phyloP scores from a whole-genome alignment of 2,888 invertebrate genomes.

The Poecilus cupreus region DNA sequence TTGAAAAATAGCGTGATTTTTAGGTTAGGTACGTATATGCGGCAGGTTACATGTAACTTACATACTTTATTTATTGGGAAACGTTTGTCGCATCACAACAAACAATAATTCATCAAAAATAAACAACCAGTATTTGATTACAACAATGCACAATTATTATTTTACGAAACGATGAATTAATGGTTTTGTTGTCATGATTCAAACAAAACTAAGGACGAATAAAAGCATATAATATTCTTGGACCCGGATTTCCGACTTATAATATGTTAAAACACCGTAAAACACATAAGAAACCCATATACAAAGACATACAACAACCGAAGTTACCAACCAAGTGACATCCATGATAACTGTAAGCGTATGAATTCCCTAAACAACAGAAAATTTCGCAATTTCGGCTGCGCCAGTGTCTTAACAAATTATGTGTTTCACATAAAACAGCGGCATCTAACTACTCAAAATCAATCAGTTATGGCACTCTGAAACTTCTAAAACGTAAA shows the following conservation, averaged over 20 bases:
- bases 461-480: slow-evolving; percentile 6
- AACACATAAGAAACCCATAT: background rate
- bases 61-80: background rate
- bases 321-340: background rate
- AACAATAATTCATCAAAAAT: too few species aligned
- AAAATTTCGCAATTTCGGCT: background rate
- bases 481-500: background rate
- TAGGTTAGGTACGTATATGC: slow-evolving; percentile 68
- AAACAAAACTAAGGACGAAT: background rate
- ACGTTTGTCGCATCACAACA: slow-evolving; percentile 1
- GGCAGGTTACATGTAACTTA: slow-evolving; percentile 66
- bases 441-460: background rate
- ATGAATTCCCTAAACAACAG: slow-evolving; percentile 39
- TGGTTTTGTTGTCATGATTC: background rate
- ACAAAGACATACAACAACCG: background rate
- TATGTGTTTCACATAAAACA: slow-evolving; percentile 36
- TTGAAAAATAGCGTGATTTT: slow-evolving; percentile 66
- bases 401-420: slow-evolving; percentile 52
- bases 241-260: slow-evolving; percentile 56
- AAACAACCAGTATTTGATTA: too few species aligned
- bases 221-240: slow-evolving; percentile 43
- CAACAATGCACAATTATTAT: background rate
- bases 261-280: slow-evolving; percentile 52
- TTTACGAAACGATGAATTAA: too few species aligned
- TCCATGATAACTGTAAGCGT: slow-evolving; percentile 25